A percentile compares a stretch with the other conserved stretches of the same genome.
Evolutionary conservation across 1,140 invertebrate species (phyloP).

Genomic region (Ips nitidus): DNA sequence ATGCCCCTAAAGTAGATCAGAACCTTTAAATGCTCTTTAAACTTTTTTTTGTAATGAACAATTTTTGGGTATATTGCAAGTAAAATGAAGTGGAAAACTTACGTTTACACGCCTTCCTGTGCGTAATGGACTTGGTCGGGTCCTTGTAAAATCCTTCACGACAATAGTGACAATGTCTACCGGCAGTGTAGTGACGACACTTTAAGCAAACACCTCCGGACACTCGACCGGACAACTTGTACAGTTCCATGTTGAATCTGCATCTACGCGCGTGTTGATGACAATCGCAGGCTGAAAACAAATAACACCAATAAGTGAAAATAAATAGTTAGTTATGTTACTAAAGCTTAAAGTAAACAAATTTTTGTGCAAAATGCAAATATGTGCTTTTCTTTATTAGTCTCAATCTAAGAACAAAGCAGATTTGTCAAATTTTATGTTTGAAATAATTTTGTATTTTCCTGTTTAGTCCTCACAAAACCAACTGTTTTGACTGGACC

Average conservation of each 20-base stretch:
- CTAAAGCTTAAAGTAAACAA: too few species aligned
- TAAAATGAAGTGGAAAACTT: conserved; percentile 54
- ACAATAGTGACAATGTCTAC: conserved; percentile 97
- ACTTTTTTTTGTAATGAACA: too few species aligned
- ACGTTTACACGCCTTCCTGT: conserved; percentile 98
- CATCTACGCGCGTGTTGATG: conserved; percentile 95
- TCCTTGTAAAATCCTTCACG: conserved; percentile 96
- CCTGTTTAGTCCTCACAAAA: too few species aligned
- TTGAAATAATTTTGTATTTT: too few species aligned
- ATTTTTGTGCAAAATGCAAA: too few species aligned
- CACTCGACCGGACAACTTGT: conserved; percentile 91
- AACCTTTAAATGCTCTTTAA: too few species aligned
- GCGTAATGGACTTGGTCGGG: conserved; percentile 86
- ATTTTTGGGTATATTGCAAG: too few species aligned
- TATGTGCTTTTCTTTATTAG: too few species aligned
- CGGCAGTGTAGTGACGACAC: conserved; percentile 95
- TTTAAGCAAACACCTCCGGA: conserved; percentile 95
- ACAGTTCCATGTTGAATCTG: conserved; percentile 98
- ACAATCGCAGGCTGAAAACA: conserved; percentile 94
- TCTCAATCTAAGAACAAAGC: too few species aligned
- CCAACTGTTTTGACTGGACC: too few species aligned
- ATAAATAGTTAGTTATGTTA: background rate
- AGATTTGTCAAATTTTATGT: too few species aligned
- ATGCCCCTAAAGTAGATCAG: too few species aligned
- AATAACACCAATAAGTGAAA: conserved; percentile 40